These are phyloP conservation scores for Heliconius melpomene DNA, from an alignment of 1,140 invertebrate genomes.

Conservation along the genomic window DNA sequence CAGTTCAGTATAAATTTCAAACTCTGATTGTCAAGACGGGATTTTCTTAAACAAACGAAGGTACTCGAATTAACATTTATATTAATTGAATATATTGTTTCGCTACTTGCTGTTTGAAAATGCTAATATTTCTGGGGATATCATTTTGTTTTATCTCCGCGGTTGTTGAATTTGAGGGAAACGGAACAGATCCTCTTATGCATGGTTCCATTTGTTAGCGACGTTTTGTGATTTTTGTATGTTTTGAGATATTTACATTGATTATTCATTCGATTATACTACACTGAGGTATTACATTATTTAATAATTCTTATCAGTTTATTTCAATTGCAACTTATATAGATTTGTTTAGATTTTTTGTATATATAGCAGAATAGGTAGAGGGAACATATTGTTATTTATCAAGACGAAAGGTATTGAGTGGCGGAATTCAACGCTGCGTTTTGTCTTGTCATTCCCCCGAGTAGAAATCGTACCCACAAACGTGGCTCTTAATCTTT, in stretches of 20 bases:
- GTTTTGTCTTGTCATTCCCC: no score
- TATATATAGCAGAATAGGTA: no score
- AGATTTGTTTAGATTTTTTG: no score
- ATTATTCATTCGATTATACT: no score
- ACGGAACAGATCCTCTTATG: background rate
- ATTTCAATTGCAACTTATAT: no score
- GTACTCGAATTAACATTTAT: slow-evolving; percentile 58
- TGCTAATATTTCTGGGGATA: slow-evolving; percentile 33
- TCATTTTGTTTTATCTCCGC: slow-evolving; percentile 31
- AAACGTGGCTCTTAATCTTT: no score
- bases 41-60: slow-evolving; percentile 49
- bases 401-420: no score
- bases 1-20: slow-evolving; percentile 46
- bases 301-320: no score
- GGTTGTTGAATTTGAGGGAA: slow-evolving; percentile 6
- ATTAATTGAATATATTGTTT: slow-evolving; percentile 65
- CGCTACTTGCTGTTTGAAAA: slow-evolving; percentile 39
- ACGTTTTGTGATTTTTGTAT: background rate
- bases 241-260: background rate
- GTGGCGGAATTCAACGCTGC: no score
- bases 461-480: no score
- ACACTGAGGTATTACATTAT: no score
- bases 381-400: no score
- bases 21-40: slow-evolving; percentile 50
- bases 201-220: background rate